Evolutionary conservation across 2,113 vertebrate species (phyloP), one percentile per base, ranked within the genome.

Genomic region (Murina feae): DNA sequence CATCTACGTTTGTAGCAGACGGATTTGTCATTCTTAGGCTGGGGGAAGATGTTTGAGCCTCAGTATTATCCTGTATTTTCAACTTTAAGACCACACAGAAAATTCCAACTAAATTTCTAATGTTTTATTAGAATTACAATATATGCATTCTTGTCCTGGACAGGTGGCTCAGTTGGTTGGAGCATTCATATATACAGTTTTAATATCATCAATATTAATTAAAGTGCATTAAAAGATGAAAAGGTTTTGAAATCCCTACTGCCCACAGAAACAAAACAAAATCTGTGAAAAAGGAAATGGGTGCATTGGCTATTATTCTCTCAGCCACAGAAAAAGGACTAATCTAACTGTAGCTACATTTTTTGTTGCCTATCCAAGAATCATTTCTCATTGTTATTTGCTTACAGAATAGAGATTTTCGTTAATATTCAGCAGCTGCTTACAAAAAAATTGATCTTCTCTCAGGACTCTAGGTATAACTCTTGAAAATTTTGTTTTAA

Each of bases 11-110:
- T 83, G 12, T 81, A n/a, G 37, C 42, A 28, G 51, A 63, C 35
- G 75, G 1, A 16, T 87, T 86, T 87, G 35, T 86, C 49, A 47
- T 63, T 17, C 42, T 89, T 80, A 12, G n/a, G 6, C 16, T 51
- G 7, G 49, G 51, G 35, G 30, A 82, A 90, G 42, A 25, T 44
- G 4, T 83, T 82, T 87, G 35, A 87, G 44, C 18, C 39, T 93
- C 9, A 21, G 25, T 87, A 18, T 87, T 87, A 18, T 84, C 78
- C 60, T 47, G 2, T 82, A 69, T 93, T 93, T 94, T 79, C 44
- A 91, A 21, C 37, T 91, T 93, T 37, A 82, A 94, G 51, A 83
- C 32, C 4, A 51, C n/a, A 44, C 35, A 83, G 78, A 95, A 82
- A 88, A 83, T 72, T 65, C 42, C 42, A 85, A 42, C 74, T 72